Evolutionary conservation across 2,888 invertebrate genomes (phyloP).

Genomic region (Ichneumoninae sp.): DNA sequence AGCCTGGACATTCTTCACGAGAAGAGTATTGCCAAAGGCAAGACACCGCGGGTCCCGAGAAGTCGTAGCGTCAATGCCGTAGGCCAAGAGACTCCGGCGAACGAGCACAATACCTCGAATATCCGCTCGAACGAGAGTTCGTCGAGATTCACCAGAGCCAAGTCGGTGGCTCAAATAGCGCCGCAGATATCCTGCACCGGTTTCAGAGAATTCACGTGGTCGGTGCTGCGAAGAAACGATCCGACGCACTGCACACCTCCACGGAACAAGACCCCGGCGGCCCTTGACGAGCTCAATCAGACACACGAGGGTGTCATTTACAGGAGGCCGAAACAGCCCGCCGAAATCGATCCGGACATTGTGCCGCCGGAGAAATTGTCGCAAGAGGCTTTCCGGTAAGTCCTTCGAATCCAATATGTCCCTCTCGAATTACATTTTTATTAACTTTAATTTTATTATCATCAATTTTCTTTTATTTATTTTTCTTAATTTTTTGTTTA

Average conservation of each 20-base stretch:
- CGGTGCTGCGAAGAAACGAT: slow-evolving; percentile 81
- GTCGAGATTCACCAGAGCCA: slow-evolving; percentile 82
- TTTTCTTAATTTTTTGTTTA: slow-evolving; percentile 1
- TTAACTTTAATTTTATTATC: background rate
- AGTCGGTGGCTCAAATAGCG: slow-evolving; percentile 84
- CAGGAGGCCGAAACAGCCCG: slow-evolving; percentile 81
- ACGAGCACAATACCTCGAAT: slow-evolving; percentile 3
- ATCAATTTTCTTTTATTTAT: background rate
- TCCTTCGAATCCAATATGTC: background rate
- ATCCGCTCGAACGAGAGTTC: slow-evolving; percentile 48
- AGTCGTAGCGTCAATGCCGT: slow-evolving; percentile 86
- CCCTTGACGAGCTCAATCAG: slow-evolving; percentile 71
- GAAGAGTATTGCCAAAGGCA: slow-evolving; percentile 78
- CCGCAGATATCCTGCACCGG: slow-evolving; percentile 81
- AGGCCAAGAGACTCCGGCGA: slow-evolving; percentile 69
- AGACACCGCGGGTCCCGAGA: slow-evolving; percentile 82
- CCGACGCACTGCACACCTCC: slow-evolving; percentile 74
- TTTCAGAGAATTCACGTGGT: slow-evolving; percentile 87
- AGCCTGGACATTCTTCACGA: slow-evolving; percentile 86
- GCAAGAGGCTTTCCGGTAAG: slow-evolving; percentile 87
- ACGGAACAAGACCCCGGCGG: slow-evolving; percentile 67
- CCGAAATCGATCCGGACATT: slow-evolving; percentile 84
- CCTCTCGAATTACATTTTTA: background rate
- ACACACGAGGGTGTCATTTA: slow-evolving; percentile 74
- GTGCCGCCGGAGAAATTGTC: slow-evolving; percentile 88